Conservation (phyloP, 2,113 vertebrate species). For the Columbina picui region DNA sequence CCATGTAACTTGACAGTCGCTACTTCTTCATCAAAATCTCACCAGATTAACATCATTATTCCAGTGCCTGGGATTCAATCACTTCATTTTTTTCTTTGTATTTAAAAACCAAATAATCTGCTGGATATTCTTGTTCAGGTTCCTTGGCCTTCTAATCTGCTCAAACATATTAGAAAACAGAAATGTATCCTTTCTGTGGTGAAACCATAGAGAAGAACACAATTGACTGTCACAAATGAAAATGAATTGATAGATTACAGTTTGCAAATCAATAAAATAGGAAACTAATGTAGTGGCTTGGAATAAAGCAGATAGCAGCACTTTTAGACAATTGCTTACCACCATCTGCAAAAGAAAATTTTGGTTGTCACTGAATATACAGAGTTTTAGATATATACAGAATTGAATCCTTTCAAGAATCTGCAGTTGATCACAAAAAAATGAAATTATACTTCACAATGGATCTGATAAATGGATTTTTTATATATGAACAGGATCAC, state of each 20-base stretch:
- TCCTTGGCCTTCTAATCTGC: not conserved
- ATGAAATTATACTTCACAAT: not conserved
- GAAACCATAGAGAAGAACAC: not conserved
- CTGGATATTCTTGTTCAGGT: not conserved
- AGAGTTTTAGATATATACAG: not conserved
- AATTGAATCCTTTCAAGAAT: not conserved
- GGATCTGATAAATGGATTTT: not conserved
- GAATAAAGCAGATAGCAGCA: not conserved
- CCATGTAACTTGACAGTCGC: not conserved
- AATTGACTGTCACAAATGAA: not conserved
- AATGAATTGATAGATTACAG: not conserved
- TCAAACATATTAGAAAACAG: not conserved
- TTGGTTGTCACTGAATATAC: not conserved
- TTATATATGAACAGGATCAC: not conserved
- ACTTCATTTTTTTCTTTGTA: not conserved
- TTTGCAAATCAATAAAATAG: not conserved
- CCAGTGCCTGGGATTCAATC: not conserved
- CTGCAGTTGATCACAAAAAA: not conserved
- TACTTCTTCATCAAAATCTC: not conserved
- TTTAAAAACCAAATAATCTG: not conserved
- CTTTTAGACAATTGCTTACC: not conserved
- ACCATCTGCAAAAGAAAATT: not conserved
- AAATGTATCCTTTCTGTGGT: not conserved
- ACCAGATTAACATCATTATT: not conserved
- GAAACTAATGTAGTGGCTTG: not conserved